These are phyloP conservation scores for Hartigia nigra DNA, from an alignment of 2,888 invertebrate genomes.

Conservation along the genomic window DNA sequence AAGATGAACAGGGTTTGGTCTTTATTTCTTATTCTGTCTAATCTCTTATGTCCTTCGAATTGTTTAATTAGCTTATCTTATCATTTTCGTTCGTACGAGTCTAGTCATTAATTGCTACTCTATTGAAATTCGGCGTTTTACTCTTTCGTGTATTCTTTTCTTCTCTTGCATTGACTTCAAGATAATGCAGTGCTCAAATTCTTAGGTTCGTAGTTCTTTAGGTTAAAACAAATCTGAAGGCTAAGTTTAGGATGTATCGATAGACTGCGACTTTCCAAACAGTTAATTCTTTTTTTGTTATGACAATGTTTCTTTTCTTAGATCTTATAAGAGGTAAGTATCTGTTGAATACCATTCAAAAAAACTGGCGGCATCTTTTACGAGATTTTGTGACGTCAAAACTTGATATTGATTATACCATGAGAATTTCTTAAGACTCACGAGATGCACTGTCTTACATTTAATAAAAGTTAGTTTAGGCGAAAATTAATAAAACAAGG, in stretches of 20 bases:
- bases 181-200: not conserved
- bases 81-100: conserved; percentile 1
- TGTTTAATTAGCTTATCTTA: not conserved
- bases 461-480: not conserved
- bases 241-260: not conserved
- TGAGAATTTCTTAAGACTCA: not conserved
- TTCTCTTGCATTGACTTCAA: not conserved
- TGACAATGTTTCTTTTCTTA: not conserved
- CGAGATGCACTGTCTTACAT: not conserved
- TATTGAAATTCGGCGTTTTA: not conserved
- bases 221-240: not conserved
- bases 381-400: not conserved
- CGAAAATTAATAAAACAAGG: not conserved
- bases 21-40: not conserved
- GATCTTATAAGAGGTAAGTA: not conserved
- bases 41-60: not conserved
- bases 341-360: not conserved
- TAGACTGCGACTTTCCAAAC: conserved; percentile 1
- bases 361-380: not conserved
- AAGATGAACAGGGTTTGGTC: not conserved
- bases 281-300: not conserved
- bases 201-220: not conserved
- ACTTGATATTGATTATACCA: not conserved
- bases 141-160: not conserved
- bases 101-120: conserved; percentile 9